Conservation (phyloP, 2,113 vertebrate genomes). For the Centrocercus urophasianus region DNA sequence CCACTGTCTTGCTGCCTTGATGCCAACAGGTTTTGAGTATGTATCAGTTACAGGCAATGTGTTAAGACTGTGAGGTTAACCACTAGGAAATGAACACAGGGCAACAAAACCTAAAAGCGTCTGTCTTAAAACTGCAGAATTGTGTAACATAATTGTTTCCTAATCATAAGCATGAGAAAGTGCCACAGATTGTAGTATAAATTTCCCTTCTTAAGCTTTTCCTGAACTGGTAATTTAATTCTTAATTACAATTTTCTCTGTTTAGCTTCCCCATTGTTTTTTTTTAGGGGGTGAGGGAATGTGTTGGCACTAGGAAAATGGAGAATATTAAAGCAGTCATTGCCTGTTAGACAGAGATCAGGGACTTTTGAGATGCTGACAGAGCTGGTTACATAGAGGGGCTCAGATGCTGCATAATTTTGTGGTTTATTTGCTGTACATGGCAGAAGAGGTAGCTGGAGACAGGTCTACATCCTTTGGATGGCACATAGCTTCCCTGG, state of each 20-base stretch:
- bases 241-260: background rate
- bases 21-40: background rate
- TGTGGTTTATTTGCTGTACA: background rate
- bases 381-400: background rate
- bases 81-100: fast-evolving
- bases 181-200: background rate
- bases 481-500: background rate
- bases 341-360: background rate
- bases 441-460: background rate
- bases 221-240: background rate
- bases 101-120: background rate
- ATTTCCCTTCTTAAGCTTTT: background rate
- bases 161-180: background rate
- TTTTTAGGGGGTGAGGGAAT: background rate
- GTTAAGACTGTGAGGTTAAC: background rate
- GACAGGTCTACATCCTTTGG: background rate
- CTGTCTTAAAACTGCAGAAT: background rate
- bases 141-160: background rate
- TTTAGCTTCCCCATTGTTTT: background rate
- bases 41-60: background rate
- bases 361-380: background rate
- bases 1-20: background rate
- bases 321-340: too few species aligned
- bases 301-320: background rate
- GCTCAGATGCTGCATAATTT: background rate